Evolutionary conservation across 2,888 invertebrate species (phyloP), one percentile per base, ranked within the genome.

Genomic region (Colletes collaris): DNA sequence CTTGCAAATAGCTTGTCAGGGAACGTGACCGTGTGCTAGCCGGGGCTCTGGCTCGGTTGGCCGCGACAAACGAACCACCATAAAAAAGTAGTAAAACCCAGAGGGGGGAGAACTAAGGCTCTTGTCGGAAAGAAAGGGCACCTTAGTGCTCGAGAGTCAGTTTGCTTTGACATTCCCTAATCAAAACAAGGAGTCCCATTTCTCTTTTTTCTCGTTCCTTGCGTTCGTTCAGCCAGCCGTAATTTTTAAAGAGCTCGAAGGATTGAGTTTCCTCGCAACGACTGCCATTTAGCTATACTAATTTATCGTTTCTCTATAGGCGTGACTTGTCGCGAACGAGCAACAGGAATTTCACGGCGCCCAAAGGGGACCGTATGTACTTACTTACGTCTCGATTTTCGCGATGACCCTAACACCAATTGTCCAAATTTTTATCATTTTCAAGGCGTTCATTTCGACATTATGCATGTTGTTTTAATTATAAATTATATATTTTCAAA

Each of bases 121-220:
- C 44, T 8, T 37, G 58, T 13, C 55, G 19, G 59, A 65, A 81
- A 71, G 68, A 74, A 84, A 78, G 80, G 78, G 76, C 64, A 69
- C 58, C 58, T 71, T 67, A 67, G 63, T 80, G 59, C 49, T 62
- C 68, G 74, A 78, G 79, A 81, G 67, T 62, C 73, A 60, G 86
- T 83, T 89, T 89, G 89, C 86, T 89, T 86, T 88, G 89, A 90
- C 90, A 89, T 86, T 83, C 68, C 63, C 76, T 78, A 87, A 89
- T 89, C 90, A 89, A 84, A 90, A 90, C 87, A 88, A 80, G 64
- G 75, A 70, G 71, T 81, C 81, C 62, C 66, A 70, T 69, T 80
- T 19, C 65, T 59, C 10, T 53, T 60, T 13, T 40, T 35, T 55
- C 74, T 52, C 10, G 44, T 70, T 65, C 49, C 52, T 27, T 16